phyloP scores from a whole-genome alignment of 2,888 invertebrate species.

The Cosmopolites sordidus region DNA sequence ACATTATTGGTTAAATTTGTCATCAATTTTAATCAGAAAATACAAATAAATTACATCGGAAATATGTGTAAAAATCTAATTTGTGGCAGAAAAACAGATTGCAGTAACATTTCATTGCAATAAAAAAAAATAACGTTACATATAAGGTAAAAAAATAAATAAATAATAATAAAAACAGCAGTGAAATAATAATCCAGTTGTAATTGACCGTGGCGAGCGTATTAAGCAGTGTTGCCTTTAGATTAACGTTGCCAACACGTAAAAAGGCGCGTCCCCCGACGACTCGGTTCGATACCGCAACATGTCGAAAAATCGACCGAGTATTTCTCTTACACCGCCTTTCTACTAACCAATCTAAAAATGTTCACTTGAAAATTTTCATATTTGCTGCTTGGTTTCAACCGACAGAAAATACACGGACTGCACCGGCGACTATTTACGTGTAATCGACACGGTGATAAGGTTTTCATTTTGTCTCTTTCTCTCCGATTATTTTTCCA shows the following conservation, averaged over 20 bases:
- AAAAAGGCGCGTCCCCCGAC: background rate
- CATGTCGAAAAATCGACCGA: constrained; percentile 17
- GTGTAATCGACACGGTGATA: background rate
- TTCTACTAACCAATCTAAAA: constrained; percentile 27
- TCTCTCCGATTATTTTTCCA: no score
- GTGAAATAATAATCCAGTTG: no score
- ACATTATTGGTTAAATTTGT: no score
- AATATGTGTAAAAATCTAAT: no score
- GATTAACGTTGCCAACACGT: background rate
- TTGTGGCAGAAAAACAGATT: no score
- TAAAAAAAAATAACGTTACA: no score
- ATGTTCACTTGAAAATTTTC: constrained; percentile 25
- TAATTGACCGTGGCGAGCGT: no score
- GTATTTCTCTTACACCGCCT: constrained; percentile 11
- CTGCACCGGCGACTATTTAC: background rate
- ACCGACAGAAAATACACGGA: background rate
- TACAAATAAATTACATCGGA: no score
- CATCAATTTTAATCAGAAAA: no score
- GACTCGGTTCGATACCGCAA: background rate
- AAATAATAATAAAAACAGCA: no score
- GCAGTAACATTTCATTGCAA: no score
- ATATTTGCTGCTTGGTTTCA: constrained; percentile 8
- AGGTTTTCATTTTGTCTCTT: background rate
- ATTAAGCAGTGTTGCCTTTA: background rate
- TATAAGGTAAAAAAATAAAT: no score